phyloP scores from a whole-genome alignment of 1,140 invertebrate genomes.

The Temnothorax curvispinosus region DNA sequence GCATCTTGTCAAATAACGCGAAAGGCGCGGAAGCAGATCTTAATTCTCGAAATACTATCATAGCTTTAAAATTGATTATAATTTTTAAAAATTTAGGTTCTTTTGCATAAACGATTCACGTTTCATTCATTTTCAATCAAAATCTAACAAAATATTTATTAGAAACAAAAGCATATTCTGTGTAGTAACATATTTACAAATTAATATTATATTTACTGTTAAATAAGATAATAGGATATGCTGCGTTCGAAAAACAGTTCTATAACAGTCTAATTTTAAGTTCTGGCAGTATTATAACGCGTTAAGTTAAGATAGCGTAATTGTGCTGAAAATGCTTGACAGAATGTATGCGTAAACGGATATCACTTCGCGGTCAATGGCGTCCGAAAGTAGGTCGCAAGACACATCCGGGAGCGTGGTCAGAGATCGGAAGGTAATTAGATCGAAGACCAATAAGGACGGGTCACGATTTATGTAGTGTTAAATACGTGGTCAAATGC shows the following conservation, averaged over 20 bases:
- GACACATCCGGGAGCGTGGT: conserved; percentile 34
- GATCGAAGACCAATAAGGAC: conserved; percentile 78
- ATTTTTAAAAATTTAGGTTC: not conserved
- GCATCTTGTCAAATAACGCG: not conserved
- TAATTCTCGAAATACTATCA: not conserved
- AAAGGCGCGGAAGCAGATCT: not conserved
- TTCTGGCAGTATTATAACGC: not conserved
- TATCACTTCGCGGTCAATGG: not conserved
- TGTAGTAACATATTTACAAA: not conserved
- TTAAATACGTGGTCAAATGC: conserved; percentile 84
- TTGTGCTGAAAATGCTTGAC: not conserved
- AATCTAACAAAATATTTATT: not conserved
- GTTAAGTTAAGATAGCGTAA: not conserved
- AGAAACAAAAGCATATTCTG: not conserved
- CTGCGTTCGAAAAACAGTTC: not conserved
- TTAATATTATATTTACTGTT: conserved; percentile 3
- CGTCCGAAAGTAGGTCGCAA: conserved; percentile 60
- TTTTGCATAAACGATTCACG: not conserved
- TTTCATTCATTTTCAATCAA: not conserved
- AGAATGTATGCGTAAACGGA: not conserved
- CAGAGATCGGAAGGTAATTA: conserved; percentile 80
- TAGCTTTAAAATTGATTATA: not conserved
- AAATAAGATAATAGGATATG: not conserved
- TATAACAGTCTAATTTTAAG: not conserved
- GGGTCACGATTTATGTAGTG: conserved; percentile 85